Base-by-base conservation (phyloP, 2,113 vertebrate species). In the Chunga burmeisteri region DNA sequence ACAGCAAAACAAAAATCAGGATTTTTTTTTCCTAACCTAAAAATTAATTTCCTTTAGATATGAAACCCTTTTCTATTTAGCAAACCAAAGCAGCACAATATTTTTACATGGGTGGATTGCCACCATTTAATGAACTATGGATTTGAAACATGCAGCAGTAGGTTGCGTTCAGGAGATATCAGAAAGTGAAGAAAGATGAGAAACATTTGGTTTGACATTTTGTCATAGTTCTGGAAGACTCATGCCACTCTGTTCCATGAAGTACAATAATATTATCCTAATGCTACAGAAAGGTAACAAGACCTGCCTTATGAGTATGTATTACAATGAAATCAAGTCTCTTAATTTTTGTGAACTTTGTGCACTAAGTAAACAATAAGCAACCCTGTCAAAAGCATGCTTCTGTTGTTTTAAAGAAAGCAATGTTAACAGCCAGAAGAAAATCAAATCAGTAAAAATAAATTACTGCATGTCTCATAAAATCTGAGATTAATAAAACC, bases 401-500 rank as follows among this genome's bases (percentile, higher is more conserved):
- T 81, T 63, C 47, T 7, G 7, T 63, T 77, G 7, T 77, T 85
- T 65, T 65, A 67, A 81, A 47, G 20, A 1, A 13, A 50, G 15
- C 10, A 38, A 8, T 13, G 20, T 68, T 52, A 42, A 67, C 3
- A 84, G 21, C 3, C 21, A 73, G 13, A 84, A 91, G 9, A 74
- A 79, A 56, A 59, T 0, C 22, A 74, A 44, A 79, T n/a, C 46
- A 59, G 17, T 85, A 89, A 47, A 89, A 70, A 22, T 21, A 62
- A 59, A 71, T 38, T 25, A 30, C 23, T 65, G 14, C 42, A 72
- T 0, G 0, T 61, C 32, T 72, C 47, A 75, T 89, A 87, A 91
- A 81, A 72, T 68, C 50, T 55, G 30, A 75, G 40, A 85, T 85
- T 38, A 70, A 87, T 87, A 91, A 94, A 91, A 87, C 30, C 49